phyloP scores from a whole-genome alignment of 1,140 invertebrate genomes.

The Plectrocnemia conspersa region DNA sequence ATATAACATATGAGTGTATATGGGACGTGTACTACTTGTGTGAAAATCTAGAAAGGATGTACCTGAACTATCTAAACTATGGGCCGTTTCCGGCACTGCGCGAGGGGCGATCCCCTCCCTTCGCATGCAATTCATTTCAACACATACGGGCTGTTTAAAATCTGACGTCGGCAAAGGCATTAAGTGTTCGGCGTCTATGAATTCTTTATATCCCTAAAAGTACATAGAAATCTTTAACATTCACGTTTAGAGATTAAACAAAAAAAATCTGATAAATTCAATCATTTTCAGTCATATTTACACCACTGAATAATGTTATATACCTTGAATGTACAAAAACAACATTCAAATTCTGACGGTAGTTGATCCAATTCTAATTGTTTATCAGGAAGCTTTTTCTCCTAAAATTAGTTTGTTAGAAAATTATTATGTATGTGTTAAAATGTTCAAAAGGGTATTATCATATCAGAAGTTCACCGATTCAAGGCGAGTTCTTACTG shows the following conservation, averaged over 20 bases:
- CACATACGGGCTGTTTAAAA: slow-evolving; percentile 69
- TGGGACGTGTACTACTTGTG: neutral
- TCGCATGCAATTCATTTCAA: slow-evolving; percentile 68
- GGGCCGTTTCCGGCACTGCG: slow-evolving; percentile 48
- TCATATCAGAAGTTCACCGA: too few species aligned
- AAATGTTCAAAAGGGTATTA: too few species aligned
- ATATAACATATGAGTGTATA: slow-evolving; percentile 45
- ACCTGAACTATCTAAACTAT: slow-evolving; percentile 51
- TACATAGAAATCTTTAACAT: neutral
- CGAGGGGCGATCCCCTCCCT: slow-evolving; percentile 48
- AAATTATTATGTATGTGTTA: neutral
- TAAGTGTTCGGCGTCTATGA: slow-evolving; percentile 78
- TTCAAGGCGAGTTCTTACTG: too few species aligned
- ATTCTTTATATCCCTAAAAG: slow-evolving; percentile 77
- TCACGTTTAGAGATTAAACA: neutral
- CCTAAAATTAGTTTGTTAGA: slow-evolving; percentile 42
- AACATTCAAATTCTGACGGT: slow-evolving; percentile 91
- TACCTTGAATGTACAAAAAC: slow-evolving; percentile 93
- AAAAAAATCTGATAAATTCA: too few species aligned
- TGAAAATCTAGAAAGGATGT: slow-evolving; percentile 29
- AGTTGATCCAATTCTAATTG: slow-evolving; percentile 57
- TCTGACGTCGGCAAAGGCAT: slow-evolving; percentile 79
- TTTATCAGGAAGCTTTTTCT: slow-evolving; percentile 59
- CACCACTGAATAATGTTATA: slow-evolving; percentile 13
- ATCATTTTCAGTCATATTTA: too few species aligned